Evolutionary conservation across 2,797 vertebrate genomes (phyloP).

Genomic region (Enteromius viviparus): DNA sequence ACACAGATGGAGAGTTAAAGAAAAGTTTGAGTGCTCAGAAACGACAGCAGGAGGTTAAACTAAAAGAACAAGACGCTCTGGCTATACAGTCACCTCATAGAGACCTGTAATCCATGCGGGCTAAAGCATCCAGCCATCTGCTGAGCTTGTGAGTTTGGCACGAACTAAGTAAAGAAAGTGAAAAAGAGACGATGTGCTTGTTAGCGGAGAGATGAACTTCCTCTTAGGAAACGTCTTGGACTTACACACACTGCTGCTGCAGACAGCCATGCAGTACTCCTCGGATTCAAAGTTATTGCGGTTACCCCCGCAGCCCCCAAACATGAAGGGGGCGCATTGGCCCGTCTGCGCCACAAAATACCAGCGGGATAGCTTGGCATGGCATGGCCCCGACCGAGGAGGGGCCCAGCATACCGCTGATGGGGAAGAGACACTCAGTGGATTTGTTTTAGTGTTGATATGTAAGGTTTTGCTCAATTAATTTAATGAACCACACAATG

Average conservation of each 20-base stretch:
- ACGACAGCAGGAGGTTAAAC: constrained; percentile 16
- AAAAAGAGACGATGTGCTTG: constrained; percentile 25
- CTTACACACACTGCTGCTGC: constrained; percentile 97
- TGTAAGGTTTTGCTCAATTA: not conserved
- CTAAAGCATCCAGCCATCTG: constrained; percentile 49
- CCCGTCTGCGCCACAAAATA: constrained; percentile 91
- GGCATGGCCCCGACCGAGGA: constrained; percentile 91
- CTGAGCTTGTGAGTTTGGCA: constrained; percentile 62
- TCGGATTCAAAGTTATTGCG: constrained; percentile 99
- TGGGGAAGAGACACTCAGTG: constrained; percentile 55
- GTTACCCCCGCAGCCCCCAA: constrained; percentile 98
- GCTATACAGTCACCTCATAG: constrained; percentile 23
- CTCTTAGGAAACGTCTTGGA: constrained; percentile 65
- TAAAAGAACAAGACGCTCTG: constrained; percentile 23
- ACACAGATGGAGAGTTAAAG: constrained; percentile 17
- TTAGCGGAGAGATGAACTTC: constrained; percentile 18
- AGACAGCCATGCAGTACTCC: constrained; percentile 97
- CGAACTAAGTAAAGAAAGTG: constrained; percentile 22
- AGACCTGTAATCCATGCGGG: constrained; percentile 55
- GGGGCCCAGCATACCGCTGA: constrained; percentile 97
- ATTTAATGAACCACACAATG: not conserved
- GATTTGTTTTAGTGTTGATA: constrained; percentile 10
- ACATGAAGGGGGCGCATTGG: constrained; percentile 94
- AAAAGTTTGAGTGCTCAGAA: constrained; percentile 7
- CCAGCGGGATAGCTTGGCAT: constrained; percentile 92